These are phyloP conservation scores for Periophthalmus magnuspinnatus DNA, from an alignment of 2,797 vertebrate species.

Conservation along the genomic window DNA sequence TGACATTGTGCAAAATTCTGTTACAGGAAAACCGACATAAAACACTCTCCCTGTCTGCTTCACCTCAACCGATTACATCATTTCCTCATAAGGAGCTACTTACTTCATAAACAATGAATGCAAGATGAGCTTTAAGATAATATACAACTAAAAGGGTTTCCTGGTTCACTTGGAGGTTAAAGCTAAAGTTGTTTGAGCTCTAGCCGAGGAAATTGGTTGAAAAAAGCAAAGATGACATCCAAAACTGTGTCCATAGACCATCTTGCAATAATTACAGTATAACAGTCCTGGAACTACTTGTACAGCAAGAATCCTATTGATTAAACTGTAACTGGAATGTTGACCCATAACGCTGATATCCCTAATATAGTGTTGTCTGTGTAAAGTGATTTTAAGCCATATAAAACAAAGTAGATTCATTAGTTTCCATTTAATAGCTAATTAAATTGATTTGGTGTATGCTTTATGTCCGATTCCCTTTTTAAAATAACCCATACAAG, in stretches of 20 bases:
- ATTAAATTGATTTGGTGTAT: not conserved
- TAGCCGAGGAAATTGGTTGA: not conserved
- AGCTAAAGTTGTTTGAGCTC: not conserved
- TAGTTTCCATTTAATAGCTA: not conserved
- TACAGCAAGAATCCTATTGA: not conserved
- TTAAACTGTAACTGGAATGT: not conserved
- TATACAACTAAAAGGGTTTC: not conserved
- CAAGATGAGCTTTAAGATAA: conserved; percentile 2
- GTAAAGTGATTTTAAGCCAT: not conserved
- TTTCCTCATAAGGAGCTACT: conserved; percentile 1
- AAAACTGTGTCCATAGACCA: not conserved
- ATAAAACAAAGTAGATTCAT: not conserved
- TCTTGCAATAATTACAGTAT: not conserved
- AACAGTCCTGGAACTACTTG: not conserved
- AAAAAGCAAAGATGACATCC: not conserved
- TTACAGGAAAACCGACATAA: conserved; percentile 5
- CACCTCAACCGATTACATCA: conserved; percentile 26
- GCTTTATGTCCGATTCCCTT: not conserved
- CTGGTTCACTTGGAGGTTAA: not conserved
- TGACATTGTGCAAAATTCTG: conserved; percentile 20
- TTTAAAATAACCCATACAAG: not conserved
- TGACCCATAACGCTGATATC: not conserved
- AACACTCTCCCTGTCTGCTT: conserved; percentile 16
- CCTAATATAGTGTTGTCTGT: not conserved
- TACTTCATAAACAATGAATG: conserved; percentile 8